These are phyloP conservation scores for Hyles lineata DNA, from an alignment of 2,888 invertebrate genomes.

Conservation along the genomic window DNA sequence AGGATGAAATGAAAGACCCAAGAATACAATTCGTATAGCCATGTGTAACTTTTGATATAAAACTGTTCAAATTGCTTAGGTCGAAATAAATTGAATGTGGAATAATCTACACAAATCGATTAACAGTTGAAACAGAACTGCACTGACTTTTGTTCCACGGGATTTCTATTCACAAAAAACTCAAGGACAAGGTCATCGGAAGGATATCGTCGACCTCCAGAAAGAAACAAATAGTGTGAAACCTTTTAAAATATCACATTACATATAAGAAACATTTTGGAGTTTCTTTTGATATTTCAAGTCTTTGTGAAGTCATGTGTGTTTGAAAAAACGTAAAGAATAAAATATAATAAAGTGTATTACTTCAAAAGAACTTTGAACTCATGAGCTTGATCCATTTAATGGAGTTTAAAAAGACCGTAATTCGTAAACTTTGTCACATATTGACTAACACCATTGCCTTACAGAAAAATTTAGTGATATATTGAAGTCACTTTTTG, in stretches of 20 bases:
- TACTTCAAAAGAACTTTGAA: neutral
- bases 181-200: neutral
- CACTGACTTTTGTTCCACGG: neutral
- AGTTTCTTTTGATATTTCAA: neutral
- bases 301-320: neutral
- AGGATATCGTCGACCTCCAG: neutral
- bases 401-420: neutral
- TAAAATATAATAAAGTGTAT: neutral
- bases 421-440: too few relatives aligned
- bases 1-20: too few relatives aligned
- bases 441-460: too few relatives aligned
- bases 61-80: too few relatives aligned
- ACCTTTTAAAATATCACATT: conserved; percentile 16
- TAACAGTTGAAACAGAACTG: neutral
- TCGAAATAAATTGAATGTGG: too few relatives aligned
- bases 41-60: too few relatives aligned
- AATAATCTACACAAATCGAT: too few relatives aligned
- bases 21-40: too few relatives aligned
- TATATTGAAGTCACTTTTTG: too few relatives aligned
- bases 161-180: too few relatives aligned
- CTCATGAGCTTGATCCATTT: neutral
- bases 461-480: too few relatives aligned
- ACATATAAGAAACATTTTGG: neutral
- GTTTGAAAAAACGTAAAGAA: neutral
- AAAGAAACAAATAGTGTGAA: neutral